A percentile compares a stretch with the other conserved stretches of the same genome.
phyloP scores from a whole-genome alignment of 1,140 invertebrate species.

The Mycetomoellerius zeteki region DNA sequence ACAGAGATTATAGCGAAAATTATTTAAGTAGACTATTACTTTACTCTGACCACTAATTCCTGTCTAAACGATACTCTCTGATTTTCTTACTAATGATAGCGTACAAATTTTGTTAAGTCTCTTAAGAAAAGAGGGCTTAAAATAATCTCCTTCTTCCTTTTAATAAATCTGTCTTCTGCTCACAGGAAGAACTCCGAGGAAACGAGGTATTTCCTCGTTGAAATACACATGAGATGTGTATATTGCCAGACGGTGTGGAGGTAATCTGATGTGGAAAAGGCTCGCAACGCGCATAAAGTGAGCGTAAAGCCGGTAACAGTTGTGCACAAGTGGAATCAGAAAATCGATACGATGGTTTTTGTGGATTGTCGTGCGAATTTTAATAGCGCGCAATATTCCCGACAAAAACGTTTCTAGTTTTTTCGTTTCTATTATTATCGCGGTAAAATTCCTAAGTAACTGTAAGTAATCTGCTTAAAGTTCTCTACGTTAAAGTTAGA shows the following conservation, averaged over 20 bases:
- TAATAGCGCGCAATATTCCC: slow-evolving; percentile 32
- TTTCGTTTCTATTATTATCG: not conserved
- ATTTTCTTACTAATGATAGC: slow-evolving; percentile 27
- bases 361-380: slow-evolving; percentile 40
- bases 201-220: slow-evolving; percentile 33
- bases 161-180: slow-evolving; percentile 38
- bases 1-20: slow-evolving; percentile 13
- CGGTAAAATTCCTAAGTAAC: not conserved
- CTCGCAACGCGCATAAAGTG: slow-evolving; percentile 38
- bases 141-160: slow-evolving; percentile 11
- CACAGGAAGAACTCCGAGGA: not conserved
- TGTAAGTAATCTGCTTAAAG: not conserved
- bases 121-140: slow-evolving; percentile 11
- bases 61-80: not conserved
- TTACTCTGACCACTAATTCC: slow-evolving; percentile 6
- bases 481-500: not conserved
- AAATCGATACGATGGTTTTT: slow-evolving; percentile 53
- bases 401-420: slow-evolving; percentile 6
- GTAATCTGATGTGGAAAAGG: slow-evolving; percentile 49
- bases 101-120: slow-evolving; percentile 31
- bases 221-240: slow-evolving; percentile 54
- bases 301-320: slow-evolving; percentile 57
- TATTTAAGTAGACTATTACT: slow-evolving; percentile 19
- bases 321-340: slow-evolving; percentile 47
- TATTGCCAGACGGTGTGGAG: slow-evolving; percentile 25